A percentile compares a stretch with the other conserved stretches of the same genome.
Evolutionary conservation across 2,113 vertebrate genomes (phyloP).

Genomic region (Apteryx mantelli): DNA sequence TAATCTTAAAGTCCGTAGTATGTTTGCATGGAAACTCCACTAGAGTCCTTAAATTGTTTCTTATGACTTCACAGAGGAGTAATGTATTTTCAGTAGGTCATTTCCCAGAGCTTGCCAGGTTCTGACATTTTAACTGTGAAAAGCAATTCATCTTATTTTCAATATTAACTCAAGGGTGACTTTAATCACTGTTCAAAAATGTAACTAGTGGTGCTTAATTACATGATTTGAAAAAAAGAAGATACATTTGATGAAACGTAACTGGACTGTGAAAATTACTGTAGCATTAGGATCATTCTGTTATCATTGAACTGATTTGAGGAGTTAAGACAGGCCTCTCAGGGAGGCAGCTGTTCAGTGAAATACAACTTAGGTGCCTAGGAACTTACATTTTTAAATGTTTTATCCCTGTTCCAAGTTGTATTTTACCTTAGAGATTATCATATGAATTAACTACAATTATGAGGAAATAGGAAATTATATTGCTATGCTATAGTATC

Average conservation of each 20-base stretch:
- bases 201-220: constrained; percentile 72
- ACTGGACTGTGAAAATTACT: constrained; percentile 56
- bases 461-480: constrained; percentile 20
- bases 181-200: constrained; percentile 68
- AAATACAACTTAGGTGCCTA: neutral
- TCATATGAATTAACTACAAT: neutral
- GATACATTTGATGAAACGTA: constrained; percentile 34
- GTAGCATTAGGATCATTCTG: neutral
- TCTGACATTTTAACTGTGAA: constrained; percentile 48
- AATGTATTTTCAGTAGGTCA: constrained; percentile 37
- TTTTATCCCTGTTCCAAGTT: neutral
- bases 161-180: constrained; percentile 55
- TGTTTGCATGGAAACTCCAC: constrained; percentile 61
- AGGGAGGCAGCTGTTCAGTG: constrained; percentile 17
- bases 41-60: constrained; percentile 18
- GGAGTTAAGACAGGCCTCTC: constrained; percentile 52
- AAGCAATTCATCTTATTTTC: constrained; percentile 68
- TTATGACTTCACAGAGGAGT: constrained; percentile 42
- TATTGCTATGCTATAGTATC: neutral
- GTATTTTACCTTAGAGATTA: constrained; percentile 33
- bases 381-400: neutral
- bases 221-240: constrained; percentile 51
- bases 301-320: neutral
- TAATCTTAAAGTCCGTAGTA: constrained; percentile 54
- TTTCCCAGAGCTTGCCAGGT: constrained; percentile 47